Percentiles rank a stretch among this genome's conserved stretches.
Conservation (phyloP, 2,888 invertebrate genomes). For the Melolontha melolontha region DNA sequence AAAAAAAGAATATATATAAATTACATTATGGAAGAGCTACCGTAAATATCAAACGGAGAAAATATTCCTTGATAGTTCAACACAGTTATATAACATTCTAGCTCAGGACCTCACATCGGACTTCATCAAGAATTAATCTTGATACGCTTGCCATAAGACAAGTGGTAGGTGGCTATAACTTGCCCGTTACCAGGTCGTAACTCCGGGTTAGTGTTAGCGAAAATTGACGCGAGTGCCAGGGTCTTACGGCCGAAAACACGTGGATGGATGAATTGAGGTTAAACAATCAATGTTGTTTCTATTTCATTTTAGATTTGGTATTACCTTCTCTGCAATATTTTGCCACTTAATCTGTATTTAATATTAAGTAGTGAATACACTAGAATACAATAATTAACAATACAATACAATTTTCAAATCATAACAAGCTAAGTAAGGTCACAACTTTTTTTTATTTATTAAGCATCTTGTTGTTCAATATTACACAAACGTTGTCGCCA, state of each 20-base stretch:
- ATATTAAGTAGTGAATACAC: too few relatives aligned
- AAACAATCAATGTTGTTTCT: background rate
- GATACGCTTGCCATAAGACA: constrained; percentile 55
- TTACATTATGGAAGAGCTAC: background rate
- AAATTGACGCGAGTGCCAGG: constrained; percentile 35
- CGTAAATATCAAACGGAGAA: background rate
- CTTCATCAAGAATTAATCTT: constrained; percentile 52
- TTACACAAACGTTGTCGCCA: too few relatives aligned
- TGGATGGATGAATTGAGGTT: constrained; percentile 4
- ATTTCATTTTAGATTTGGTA: background rate
- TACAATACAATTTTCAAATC: too few relatives aligned
- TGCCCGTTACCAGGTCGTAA: constrained; percentile 63
- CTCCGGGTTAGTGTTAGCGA: constrained; percentile 54
- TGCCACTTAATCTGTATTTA: too few relatives aligned
- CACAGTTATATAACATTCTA: constrained; percentile 6
- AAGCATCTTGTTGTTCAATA: too few relatives aligned
- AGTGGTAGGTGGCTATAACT: constrained; percentile 61
- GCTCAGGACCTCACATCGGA: constrained; percentile 10
- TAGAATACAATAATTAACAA: too few relatives aligned
- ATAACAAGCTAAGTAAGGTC: too few relatives aligned
- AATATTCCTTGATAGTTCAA: constrained; percentile 6
- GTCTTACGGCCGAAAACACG: constrained; percentile 46
- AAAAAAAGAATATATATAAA: constrained; percentile 3
- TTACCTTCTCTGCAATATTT: background rate
- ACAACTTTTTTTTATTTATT: too few relatives aligned